phyloP scores from a whole-genome alignment of 2,113 vertebrate genomes.

The Lycocorax pyrrhopterus region DNA sequence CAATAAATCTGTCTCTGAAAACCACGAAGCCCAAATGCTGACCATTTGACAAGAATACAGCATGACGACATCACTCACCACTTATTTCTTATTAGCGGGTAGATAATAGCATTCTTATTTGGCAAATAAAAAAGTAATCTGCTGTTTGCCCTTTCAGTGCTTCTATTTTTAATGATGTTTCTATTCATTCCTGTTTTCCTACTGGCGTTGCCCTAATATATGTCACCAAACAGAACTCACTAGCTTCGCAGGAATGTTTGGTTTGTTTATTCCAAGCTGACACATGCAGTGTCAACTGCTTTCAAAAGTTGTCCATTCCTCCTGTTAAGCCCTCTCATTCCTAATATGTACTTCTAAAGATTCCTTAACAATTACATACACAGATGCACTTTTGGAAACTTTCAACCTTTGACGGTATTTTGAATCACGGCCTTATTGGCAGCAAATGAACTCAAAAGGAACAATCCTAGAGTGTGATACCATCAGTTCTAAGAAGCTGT shows the following conservation, averaged over 20 bases:
- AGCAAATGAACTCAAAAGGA: conserved; percentile 37
- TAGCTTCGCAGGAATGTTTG: background rate
- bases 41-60: conserved; percentile 61
- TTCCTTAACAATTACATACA: conserved; percentile 53
- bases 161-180: conserved; percentile 50
- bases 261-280: background rate
- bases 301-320: background rate
- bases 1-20: conserved; percentile 62
- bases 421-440: conserved; percentile 40
- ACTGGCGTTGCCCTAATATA: background rate
- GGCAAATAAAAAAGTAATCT: background rate
- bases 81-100: conserved; percentile 28
- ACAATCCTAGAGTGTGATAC: conserved; percentile 43
- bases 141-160: background rate
- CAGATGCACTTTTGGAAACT: conserved; percentile 63
- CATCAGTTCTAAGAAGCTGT: conserved; percentile 58
- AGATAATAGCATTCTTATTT: conserved; percentile 4
- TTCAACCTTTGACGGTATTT: conserved; percentile 59
- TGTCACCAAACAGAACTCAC: conserved; percentile 1
- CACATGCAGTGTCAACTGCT: background rate
- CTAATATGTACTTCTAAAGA: conserved; percentile 42
- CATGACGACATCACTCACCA: background rate
- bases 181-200: background rate
- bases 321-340: background rate
- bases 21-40: conserved; percentile 24